phyloP scores from a whole-genome alignment of 2,888 invertebrate species.

The Artemia sinica region DNA sequence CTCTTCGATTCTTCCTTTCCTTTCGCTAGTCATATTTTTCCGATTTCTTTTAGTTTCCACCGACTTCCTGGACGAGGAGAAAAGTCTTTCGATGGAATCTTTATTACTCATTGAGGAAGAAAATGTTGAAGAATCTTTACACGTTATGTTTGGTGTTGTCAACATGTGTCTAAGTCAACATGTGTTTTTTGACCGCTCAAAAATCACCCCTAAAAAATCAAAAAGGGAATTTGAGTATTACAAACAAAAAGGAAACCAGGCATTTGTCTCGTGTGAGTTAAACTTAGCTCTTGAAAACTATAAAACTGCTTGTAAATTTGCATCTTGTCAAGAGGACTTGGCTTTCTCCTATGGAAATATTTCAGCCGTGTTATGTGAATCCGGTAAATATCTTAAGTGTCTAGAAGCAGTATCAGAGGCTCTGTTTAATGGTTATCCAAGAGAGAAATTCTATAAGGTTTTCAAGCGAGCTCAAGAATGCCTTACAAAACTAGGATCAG shows the following conservation, averaged over 20 bases:
- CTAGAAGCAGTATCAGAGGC: conserved; percentile 9
- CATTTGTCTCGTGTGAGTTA: background rate
- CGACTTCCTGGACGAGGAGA: too few species aligned
- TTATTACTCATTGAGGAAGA: too few species aligned
- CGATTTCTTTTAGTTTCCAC: too few species aligned
- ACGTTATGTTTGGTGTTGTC: too few species aligned
- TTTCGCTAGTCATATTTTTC: too few species aligned
- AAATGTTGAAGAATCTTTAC: too few species aligned
- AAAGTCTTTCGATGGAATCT: too few species aligned
- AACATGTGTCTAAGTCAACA: too few species aligned
- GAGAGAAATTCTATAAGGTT: background rate
- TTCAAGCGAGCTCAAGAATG: background rate
- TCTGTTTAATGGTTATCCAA: background rate
- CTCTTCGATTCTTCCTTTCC: too few species aligned
- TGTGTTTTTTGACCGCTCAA: too few species aligned
- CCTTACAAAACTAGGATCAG: background rate
- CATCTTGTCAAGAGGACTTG: background rate
- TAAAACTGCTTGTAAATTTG: conserved; percentile 2
- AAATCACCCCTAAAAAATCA: too few species aligned
- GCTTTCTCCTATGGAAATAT: conserved; percentile 5
- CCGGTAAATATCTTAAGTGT: background rate
- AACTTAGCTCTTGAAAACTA: background rate
- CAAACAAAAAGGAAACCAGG: background rate
- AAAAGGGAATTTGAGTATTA: background rate
- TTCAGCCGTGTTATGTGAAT: background rate